Conservation (phyloP, 2,888 invertebrate species). For the Plusia festucae region DNA sequence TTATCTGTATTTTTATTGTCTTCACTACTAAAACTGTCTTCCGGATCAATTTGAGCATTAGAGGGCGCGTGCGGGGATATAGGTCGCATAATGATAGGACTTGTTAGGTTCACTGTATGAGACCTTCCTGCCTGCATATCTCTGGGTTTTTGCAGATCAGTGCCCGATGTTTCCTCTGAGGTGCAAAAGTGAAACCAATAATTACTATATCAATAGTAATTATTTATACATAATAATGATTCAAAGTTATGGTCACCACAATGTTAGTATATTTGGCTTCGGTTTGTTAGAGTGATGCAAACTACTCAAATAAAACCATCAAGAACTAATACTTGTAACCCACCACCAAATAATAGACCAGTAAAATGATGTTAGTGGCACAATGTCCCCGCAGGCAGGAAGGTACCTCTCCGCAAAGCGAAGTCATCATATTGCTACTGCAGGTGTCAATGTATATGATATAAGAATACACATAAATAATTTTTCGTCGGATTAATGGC, state of each 20-base stretch:
- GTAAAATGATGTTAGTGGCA: constrained; percentile 83
- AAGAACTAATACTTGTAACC: constrained; percentile 71
- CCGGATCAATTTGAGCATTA: constrained; percentile 63
- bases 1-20: constrained; percentile 35
- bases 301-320: constrained; percentile 71
- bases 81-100: constrained; percentile 81
- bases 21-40: constrained; percentile 52
- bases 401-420: constrained; percentile 89
- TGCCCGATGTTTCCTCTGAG: constrained; percentile 88
- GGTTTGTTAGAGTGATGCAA: constrained; percentile 77
- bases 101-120: constrained; percentile 83
- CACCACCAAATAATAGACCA: constrained; percentile 80
- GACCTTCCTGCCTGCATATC: constrained; percentile 92
- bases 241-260: constrained; percentile 63
- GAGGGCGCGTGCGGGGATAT: constrained; percentile 80
- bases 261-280: constrained; percentile 75
- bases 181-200: constrained; percentile 88
- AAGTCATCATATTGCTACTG: constrained; percentile 85
- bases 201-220: constrained; percentile 75
- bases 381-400: constrained; percentile 89
- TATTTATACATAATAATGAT: constrained; percentile 61
- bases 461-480: constrained; percentile 54
- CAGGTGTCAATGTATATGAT: constrained; percentile 63
- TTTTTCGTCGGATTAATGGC: constrained; percentile 47
- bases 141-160: constrained; percentile 87